phyloP scores from a whole-genome alignment of 2,113 vertebrate species.

The Perca schrenkii region DNA sequence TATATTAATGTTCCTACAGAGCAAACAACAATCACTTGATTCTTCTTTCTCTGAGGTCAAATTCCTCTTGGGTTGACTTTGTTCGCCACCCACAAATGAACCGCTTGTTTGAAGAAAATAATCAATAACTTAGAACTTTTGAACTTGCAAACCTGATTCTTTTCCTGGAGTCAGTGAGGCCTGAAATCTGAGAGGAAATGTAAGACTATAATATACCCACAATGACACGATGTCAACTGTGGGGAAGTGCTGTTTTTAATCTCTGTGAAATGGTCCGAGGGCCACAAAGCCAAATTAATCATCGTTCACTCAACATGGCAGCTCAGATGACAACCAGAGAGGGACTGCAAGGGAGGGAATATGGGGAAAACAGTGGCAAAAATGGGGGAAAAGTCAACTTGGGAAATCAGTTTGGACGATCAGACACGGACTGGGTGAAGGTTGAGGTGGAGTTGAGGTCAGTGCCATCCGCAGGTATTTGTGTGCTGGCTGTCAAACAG shows the following conservation, averaged over 20 bases:
- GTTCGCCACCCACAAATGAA: background rate
- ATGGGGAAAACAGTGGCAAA: background rate
- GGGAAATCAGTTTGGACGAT: constrained; percentile 28
- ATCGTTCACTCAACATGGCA: constrained; percentile 26
- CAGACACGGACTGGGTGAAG: background rate
- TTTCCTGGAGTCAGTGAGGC: background rate
- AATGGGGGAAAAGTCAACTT: constrained; percentile 6
- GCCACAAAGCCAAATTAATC: constrained; percentile 34
- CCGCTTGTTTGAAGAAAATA: background rate
- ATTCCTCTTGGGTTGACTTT: background rate
- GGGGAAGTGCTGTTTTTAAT: constrained; percentile 4
- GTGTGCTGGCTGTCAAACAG: constrained; percentile 17
- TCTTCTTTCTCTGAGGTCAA: background rate
- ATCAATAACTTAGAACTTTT: background rate
- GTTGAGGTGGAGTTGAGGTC: constrained; percentile 25
- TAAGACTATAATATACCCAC: background rate
- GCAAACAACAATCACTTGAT: background rate
- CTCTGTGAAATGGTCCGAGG: constrained; percentile 6
- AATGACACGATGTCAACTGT: background rate
- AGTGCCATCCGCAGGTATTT: constrained; percentile 19
- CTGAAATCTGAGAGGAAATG: background rate
- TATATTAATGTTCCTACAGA: no score
- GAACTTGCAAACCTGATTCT: background rate
- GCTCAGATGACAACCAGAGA: constrained; percentile 18
- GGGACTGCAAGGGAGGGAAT: background rate